A percentile compares a stretch with the other conserved stretches of the same genome.
phyloP scores from a whole-genome alignment of 1,140 invertebrate genomes.

The Orussus abietinus region DNA sequence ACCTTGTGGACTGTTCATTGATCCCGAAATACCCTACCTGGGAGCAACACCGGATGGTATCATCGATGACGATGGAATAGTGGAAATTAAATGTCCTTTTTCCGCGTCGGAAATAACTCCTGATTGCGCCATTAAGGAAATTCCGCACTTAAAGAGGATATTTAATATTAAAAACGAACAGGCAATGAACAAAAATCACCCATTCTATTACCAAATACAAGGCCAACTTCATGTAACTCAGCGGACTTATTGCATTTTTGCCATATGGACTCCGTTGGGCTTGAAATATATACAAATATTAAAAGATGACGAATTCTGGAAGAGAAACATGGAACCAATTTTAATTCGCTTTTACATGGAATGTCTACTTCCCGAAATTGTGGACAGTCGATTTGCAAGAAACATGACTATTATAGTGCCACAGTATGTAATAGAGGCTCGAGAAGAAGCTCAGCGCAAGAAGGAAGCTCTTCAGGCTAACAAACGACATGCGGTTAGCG shows the following conservation, averaged over 20 bases:
- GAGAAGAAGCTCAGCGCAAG: not conserved
- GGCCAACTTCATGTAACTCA: too few relatives aligned
- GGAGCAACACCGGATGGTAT: conserved; percentile 48
- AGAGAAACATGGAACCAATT: conserved; percentile 1
- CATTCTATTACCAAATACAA: conserved; percentile 17
- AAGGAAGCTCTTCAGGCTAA: not conserved
- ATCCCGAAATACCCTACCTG: conserved; percentile 31
- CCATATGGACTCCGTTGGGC: not conserved
- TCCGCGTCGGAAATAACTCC: conserved; percentile 18
- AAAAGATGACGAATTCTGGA: conserved; percentile 9
- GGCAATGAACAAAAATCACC: too few relatives aligned
- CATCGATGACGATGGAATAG: conserved; percentile 29
- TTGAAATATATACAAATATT: conserved; percentile 3
- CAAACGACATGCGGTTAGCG: not conserved
- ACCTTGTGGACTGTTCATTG: conserved; percentile 44
- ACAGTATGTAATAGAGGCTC: not conserved
- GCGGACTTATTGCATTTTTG: too few relatives aligned
- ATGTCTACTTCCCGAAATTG: conserved; percentile 9
- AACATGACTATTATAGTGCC: conserved; percentile 2
- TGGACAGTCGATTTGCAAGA: conserved; percentile 1
- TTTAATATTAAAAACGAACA: conserved; percentile 12
- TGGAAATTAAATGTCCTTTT: conserved; percentile 42
- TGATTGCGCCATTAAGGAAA: conserved; percentile 19
- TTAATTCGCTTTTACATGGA: conserved; percentile 4
- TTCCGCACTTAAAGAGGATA: conserved; percentile 1